Percentiles rank a stretch among this genome's conserved stretches.
These are phyloP conservation scores for Lymantria dispar DNA, from an alignment of 2,888 invertebrate genomes.

Conservation along the genomic window DNA sequence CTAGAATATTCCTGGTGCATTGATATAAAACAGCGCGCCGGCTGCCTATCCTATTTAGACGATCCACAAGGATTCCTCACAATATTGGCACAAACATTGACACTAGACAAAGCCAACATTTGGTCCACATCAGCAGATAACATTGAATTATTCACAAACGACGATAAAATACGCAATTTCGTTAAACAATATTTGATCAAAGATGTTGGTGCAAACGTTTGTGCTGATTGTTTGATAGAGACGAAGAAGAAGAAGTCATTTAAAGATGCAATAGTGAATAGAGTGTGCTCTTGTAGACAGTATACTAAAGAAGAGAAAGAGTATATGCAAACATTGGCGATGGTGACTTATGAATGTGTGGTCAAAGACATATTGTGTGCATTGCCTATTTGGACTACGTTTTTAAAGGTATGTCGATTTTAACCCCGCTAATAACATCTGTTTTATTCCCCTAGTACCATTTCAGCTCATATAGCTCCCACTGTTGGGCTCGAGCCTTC, in stretches of 20 bases:
- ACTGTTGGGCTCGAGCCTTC: too few species aligned
- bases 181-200: constrained; percentile 85
- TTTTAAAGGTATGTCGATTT: constrained; percentile 82
- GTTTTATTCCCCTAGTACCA: background rate
- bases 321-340: constrained; percentile 83
- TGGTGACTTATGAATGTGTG: constrained; percentile 90
- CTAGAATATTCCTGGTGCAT: constrained; percentile 86
- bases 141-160: constrained; percentile 89
- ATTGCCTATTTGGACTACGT: constrained; percentile 87
- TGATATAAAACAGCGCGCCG: constrained; percentile 94
- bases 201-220: constrained; percentile 33
- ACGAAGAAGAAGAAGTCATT: constrained; percentile 39
- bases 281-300: constrained; percentile 52
- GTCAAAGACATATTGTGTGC: constrained; percentile 90
- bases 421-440: too few species aligned
- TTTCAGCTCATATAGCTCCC: too few species aligned
- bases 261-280: constrained; percentile 40
- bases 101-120: constrained; percentile 86
- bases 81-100: constrained; percentile 90
- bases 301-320: constrained; percentile 70
- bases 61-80: constrained; percentile 92
- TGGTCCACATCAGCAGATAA: constrained; percentile 86
- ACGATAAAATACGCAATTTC: constrained; percentile 86
- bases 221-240: constrained; percentile 47
- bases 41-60: constrained; percentile 92